These are phyloP conservation scores for Epinotia demarniana DNA, from an alignment of 2,888 invertebrate genomes.

Conservation along the genomic window DNA sequence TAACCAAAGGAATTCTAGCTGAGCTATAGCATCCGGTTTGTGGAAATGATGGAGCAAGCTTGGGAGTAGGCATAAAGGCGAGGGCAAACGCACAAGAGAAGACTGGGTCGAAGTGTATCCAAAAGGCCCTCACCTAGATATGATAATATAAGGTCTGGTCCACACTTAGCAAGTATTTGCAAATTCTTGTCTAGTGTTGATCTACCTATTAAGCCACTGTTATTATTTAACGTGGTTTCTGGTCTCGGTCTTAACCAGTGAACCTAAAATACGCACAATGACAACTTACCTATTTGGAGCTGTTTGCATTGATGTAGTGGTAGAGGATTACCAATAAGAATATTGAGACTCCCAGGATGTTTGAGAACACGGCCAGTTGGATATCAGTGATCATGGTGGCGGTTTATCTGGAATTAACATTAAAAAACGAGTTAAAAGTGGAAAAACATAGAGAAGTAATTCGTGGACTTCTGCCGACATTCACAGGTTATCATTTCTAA, in stretches of 20 bases:
- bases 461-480: not conserved
- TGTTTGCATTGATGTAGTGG: constrained; percentile 97
- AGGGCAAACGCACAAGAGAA: no score
- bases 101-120: no score
- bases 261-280: not conserved
- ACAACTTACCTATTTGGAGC: constrained; percentile 80
- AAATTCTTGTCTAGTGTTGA: no score
- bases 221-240: not conserved
- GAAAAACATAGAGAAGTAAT: not conserved
- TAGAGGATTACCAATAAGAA: constrained; percentile 97
- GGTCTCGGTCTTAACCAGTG: not conserved
- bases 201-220: not conserved
- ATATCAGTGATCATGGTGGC: constrained; percentile 96
- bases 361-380: constrained; percentile 97
- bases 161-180: no score
- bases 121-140: no score
- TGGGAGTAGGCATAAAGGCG: no score
- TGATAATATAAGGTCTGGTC: no score
- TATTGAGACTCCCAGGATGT: constrained; percentile 95
- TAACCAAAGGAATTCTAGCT: no score
- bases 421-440: not conserved
- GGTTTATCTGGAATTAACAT: constrained; percentile 49
- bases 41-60: no score
- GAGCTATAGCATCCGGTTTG: no score
- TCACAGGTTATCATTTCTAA: not conserved